phyloP scores from a whole-genome alignment of 1,140 invertebrate species.

The Scaptomyza montana region DNA sequence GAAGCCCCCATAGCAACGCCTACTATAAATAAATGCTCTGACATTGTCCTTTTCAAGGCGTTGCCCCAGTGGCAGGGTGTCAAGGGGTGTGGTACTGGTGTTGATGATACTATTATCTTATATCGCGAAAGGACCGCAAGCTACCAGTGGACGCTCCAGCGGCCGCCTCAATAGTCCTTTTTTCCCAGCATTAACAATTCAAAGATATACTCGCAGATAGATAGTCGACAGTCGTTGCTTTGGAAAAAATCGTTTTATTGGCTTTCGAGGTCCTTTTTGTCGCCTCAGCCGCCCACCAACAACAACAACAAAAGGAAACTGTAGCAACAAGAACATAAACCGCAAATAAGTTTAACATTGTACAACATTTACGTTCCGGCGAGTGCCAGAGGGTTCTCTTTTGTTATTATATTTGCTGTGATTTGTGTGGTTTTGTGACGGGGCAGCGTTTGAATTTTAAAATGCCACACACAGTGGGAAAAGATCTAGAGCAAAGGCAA shows the following conservation, averaged over 20 bases:
- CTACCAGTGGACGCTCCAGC: conserved; percentile 61
- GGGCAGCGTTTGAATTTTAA: conserved; percentile 65
- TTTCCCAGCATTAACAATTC: conserved; percentile 71
- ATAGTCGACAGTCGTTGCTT: conserved; percentile 19
- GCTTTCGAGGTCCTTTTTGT: conserved; percentile 81
- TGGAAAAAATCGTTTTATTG: conserved; percentile 83
- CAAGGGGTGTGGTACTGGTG: conserved; percentile 50
- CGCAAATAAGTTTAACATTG: conserved; percentile 79
- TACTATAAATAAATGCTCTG: conserved; percentile 52
- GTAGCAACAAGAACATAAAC: conserved; percentile 68
- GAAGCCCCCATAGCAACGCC: conserved; percentile 64
- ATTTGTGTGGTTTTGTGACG: conserved; percentile 67
- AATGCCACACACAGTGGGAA: conserved; percentile 60
- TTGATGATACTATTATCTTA: conserved; percentile 84
- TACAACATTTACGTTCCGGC: conserved; percentile 47
- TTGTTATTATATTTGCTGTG: conserved; percentile 79
- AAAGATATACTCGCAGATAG: conserved; percentile 60
- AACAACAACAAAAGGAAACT: neutral
- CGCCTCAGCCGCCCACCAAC: conserved; percentile 58
- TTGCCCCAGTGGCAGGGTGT: conserved; percentile 9
- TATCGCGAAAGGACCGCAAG: conserved; percentile 66
- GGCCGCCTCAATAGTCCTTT: conserved; percentile 70
- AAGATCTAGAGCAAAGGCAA: neutral
- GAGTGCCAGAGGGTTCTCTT: conserved; percentile 54
- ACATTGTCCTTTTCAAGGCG: conserved; percentile 57